Evolutionary conservation across 2,113 vertebrate species (phyloP).

Genomic region (Clinocottus analis): DNA sequence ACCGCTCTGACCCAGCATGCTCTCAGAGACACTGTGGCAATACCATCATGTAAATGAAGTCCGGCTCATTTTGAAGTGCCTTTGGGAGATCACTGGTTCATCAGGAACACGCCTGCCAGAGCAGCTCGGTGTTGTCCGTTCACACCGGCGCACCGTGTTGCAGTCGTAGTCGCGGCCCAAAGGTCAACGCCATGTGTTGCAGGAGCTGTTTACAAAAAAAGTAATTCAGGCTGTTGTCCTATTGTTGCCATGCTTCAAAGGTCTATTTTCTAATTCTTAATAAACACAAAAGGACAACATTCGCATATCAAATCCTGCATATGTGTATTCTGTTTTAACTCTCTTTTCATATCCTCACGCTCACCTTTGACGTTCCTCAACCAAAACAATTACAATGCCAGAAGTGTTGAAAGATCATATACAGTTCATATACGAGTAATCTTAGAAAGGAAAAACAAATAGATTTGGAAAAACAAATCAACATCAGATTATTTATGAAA

Average conservation of each 20-base stretch:
- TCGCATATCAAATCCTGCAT: slow-evolving; percentile 15
- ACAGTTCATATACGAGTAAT: not conserved
- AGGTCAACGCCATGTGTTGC: slow-evolving; percentile 65
- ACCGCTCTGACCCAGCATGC: slow-evolving; percentile 46
- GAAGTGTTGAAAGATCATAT: not conserved
- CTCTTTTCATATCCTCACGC: not conserved
- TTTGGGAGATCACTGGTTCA: slow-evolving; percentile 59
- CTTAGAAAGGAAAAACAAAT: slow-evolving; percentile 15
- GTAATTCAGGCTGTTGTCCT: slow-evolving; percentile 17
- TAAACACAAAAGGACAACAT: not conserved
- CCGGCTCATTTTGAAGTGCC: slow-evolving; percentile 47
- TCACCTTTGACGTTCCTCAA: slow-evolving; percentile 11
- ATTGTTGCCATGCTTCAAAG: slow-evolving; percentile 1
- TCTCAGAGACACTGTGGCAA: slow-evolving; percentile 48
- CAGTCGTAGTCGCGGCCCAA: slow-evolving; percentile 57
- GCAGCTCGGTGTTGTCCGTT: slow-evolving; percentile 54
- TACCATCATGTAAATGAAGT: slow-evolving; percentile 74
- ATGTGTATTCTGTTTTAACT: not conserved
- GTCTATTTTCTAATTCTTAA: not conserved
- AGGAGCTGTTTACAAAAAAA: slow-evolving; percentile 43
- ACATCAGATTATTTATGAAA: slow-evolving; percentile 30
- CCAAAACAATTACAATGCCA: not conserved
- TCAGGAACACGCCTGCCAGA: slow-evolving; percentile 62
- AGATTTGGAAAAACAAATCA: slow-evolving; percentile 7
- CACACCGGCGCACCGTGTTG: slow-evolving; percentile 25